Conservation (phyloP, 1,140 invertebrate species). For the Rhagoletis zephyria region DNA sequence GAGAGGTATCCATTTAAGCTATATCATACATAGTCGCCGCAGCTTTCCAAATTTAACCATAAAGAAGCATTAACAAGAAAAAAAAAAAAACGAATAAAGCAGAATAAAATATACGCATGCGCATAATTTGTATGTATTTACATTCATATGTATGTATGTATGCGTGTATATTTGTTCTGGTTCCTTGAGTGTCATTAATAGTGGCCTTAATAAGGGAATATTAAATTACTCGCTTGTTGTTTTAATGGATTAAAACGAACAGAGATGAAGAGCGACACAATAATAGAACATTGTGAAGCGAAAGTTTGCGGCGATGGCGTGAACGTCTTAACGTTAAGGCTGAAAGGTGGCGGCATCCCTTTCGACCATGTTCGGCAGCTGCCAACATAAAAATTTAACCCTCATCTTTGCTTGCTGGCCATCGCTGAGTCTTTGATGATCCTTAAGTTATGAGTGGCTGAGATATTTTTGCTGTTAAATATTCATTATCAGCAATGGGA, state of each 20-base stretch:
- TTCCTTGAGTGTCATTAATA: constrained; percentile 63
- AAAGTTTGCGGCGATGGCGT: background rate
- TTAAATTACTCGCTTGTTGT: constrained; percentile 68
- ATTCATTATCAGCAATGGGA: background rate
- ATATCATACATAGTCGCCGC: no score
- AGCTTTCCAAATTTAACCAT: no score
- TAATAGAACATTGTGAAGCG: background rate
- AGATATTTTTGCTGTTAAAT: constrained; percentile 13
- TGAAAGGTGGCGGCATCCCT: background rate
- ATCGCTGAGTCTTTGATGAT: background rate
- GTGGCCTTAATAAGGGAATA: constrained; percentile 69
- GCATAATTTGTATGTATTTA: background rate
- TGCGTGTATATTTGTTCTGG: background rate
- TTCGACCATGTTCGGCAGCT: background rate
- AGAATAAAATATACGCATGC: background rate
- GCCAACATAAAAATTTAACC: background rate
- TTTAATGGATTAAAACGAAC: constrained; percentile 54
- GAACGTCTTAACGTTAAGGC: background rate
- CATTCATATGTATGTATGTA: background rate
- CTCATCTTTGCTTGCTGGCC: background rate
- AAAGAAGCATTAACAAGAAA: background rate
- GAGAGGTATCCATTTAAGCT: no score
- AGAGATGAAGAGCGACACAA: background rate
- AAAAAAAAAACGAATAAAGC: background rate
- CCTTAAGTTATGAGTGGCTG: background rate